Conservation (phyloP, 2,113 vertebrate species). For the Bufo gargarizans region DNA sequence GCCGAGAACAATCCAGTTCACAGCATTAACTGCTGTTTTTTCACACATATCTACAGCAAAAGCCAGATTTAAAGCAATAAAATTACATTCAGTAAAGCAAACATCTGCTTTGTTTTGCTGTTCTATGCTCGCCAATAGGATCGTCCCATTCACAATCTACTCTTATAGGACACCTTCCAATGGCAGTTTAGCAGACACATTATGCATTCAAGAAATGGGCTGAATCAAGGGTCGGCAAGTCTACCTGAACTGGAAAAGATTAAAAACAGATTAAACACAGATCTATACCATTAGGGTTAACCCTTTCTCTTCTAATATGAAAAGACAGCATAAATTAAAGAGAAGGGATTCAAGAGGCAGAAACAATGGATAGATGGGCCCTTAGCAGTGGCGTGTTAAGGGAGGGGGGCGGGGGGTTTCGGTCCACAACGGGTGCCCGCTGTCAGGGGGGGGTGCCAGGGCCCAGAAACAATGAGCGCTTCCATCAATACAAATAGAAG, state of each 20-base stretch:
- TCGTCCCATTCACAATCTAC: conserved; percentile 22
- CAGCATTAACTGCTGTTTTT: conserved; percentile 17
- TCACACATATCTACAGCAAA: background rate
- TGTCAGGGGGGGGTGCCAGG: too few relatives aligned
- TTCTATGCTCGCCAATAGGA: background rate
- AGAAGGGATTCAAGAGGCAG: background rate
- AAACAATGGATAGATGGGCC: background rate
- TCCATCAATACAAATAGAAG: too few relatives aligned
- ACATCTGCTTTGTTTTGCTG: background rate
- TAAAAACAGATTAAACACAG: conserved; percentile 1
- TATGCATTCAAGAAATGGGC: conserved; percentile 39
- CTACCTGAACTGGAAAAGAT: conserved; percentile 26
- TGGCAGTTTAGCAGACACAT: conserved; percentile 4
- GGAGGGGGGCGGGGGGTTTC: too few relatives aligned
- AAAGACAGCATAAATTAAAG: background rate
- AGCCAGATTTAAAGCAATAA: background rate
- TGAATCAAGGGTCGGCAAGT: conserved; percentile 28
- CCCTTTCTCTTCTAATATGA: background rate
- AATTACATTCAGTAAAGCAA: background rate
- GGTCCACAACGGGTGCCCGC: too few relatives aligned
- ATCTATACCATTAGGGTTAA: conserved; percentile 1
- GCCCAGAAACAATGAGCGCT: too few relatives aligned
- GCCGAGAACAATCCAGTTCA: conserved; percentile 15
- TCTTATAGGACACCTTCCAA: background rate
- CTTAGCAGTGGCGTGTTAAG: background rate